Evolutionary conservation across 2,888 invertebrate genomes (phyloP).

Genomic region (Drosophila conformis): DNA sequence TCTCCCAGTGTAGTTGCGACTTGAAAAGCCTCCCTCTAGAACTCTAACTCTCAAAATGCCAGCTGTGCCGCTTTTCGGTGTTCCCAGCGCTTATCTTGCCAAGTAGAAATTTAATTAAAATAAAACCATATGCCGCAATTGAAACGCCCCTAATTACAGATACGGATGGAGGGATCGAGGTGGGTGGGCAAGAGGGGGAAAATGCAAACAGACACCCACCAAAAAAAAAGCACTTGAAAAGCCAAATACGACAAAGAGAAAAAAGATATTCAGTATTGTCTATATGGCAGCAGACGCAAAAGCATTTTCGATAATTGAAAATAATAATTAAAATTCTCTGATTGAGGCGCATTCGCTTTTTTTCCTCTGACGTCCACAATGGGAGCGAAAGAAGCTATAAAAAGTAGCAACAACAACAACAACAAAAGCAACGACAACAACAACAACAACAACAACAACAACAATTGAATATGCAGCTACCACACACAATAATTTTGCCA

Average conservation of each 20-base stretch:
- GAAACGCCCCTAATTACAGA: constrained; percentile 57
- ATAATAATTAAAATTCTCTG: constrained; percentile 83
- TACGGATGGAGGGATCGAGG: constrained; percentile 14
- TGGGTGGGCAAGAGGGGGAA: constrained; percentile 2
- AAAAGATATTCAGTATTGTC: constrained; percentile 10
- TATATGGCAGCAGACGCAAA: constrained; percentile 61
- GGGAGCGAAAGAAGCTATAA: constrained; percentile 71
- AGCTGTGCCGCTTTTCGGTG: constrained; percentile 16
- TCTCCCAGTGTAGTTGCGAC: neutral
- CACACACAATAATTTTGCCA: constrained; percentile 55
- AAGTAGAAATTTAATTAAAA: constrained; percentile 71
- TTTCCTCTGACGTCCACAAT: constrained; percentile 63
- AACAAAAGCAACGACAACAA: constrained; percentile 12
- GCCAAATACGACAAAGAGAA: constrained; percentile 12
- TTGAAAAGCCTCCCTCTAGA: neutral
- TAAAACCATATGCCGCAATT: constrained; percentile 68
- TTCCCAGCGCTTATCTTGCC: constrained; percentile 46
- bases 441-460: constrained; percentile 20
- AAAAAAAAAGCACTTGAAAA: constrained; percentile 57
- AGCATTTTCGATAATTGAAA: constrained; percentile 82
- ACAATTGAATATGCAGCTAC: constrained; percentile 39
- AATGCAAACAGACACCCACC: constrained; percentile 35
- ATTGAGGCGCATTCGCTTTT: constrained; percentile 58
- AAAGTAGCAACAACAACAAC: constrained; percentile 26
- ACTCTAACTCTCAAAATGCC: constrained; percentile 16